Percentiles rank a stretch among this genome's conserved stretches.
phyloP scores from a whole-genome alignment of 2,113 vertebrate species.

The Donacobius atricapilla region DNA sequence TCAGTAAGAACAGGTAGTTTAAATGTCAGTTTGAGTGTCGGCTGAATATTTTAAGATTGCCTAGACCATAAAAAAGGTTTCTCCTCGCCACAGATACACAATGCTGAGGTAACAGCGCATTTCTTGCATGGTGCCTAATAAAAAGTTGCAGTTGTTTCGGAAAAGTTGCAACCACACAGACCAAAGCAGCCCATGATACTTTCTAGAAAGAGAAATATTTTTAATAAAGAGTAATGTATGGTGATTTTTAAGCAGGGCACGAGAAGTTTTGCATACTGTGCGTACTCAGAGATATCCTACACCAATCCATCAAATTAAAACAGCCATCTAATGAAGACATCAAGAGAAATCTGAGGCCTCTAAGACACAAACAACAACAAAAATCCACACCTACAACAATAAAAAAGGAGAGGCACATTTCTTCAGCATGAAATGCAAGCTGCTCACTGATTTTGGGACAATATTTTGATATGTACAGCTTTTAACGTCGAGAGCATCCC shows the following conservation, averaged over 20 bases:
- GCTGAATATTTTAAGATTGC: not conserved
- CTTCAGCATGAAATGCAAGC: not conserved
- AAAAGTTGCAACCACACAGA: not conserved
- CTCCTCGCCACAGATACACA: not conserved
- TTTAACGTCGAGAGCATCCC: not conserved
- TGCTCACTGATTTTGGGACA: not conserved
- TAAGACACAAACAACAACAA: not conserved
- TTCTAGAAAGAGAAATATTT: not conserved
- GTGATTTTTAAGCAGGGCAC: not conserved
- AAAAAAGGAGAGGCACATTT: not conserved
- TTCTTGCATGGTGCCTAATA: not conserved
- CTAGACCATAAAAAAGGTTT: not conserved
- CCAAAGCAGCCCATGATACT: accelerated
- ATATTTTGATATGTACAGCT: not conserved
- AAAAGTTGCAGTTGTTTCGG: not conserved
- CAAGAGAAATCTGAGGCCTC: not conserved
- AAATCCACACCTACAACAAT: not conserved
- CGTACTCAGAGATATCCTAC: not conserved
- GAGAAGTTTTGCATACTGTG: not conserved
- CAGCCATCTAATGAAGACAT: not conserved
- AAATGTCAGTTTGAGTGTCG: no score
- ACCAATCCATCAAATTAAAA: not conserved
- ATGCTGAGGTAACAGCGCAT: not conserved
- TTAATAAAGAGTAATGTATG: not conserved
- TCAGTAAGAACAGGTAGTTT: not conserved